Percentiles rank a stretch among this genome's conserved stretches.
phyloP scores from a whole-genome alignment of 2,797 vertebrate species.

The Margarornis squamiger region DNA sequence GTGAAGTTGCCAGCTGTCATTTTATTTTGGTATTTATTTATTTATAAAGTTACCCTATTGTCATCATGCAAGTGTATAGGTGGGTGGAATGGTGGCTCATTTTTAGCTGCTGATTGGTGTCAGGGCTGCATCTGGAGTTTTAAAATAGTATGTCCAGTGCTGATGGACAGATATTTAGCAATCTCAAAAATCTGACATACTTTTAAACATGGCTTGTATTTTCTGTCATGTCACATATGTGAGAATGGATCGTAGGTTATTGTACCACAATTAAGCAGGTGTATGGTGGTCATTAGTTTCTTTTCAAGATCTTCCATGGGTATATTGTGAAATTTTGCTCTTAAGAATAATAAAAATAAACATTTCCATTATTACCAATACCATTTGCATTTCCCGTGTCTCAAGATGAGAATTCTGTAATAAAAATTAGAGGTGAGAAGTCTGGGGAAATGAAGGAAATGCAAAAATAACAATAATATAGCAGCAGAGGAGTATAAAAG shows the following conservation, averaged over 20 bases:
- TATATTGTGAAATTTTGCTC: slow-evolving; percentile 50
- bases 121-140: slow-evolving; percentile 16
- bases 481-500: background rate
- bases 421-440: background rate
- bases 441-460: background rate
- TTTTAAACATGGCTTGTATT: slow-evolving; percentile 39
- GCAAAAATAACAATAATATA: background rate
- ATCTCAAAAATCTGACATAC: background rate
- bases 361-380: slow-evolving; percentile 19
- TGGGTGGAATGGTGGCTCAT: background rate
- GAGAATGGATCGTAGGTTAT: slow-evolving; percentile 50
- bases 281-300: slow-evolving; percentile 52
- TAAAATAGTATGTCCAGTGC: background rate
- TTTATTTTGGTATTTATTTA: slow-evolving; percentile 11
- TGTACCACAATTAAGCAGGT: slow-evolving; percentile 33
- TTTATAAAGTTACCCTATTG: background rate
- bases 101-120: slow-evolving; percentile 47
- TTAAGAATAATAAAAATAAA: slow-evolving; percentile 19
- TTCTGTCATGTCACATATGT: slow-evolving; percentile 42
- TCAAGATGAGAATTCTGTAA: background rate
- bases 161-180: background rate
- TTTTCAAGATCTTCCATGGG: slow-evolving; percentile 22
- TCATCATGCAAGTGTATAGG: background rate
- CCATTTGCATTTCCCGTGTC: background rate
- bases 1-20: slow-evolving; percentile 26